phyloP scores from a whole-genome alignment of 2,113 vertebrate species.

The Brachyhypopomus gauderio region DNA sequence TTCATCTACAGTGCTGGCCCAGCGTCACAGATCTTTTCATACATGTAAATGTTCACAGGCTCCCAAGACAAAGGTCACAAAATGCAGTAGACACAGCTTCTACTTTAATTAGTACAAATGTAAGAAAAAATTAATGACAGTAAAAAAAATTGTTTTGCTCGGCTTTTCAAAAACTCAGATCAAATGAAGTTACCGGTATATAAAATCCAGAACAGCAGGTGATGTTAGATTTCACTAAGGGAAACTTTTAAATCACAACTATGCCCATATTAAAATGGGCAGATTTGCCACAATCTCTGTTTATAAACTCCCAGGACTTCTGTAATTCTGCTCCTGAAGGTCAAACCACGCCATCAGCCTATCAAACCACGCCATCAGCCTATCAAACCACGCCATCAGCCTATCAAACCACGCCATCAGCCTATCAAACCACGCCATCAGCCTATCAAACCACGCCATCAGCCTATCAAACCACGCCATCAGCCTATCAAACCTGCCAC shows the following conservation, averaged over 20 bases:
- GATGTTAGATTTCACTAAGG: too few species aligned
- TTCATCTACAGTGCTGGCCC: neutral
- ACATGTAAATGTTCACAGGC: conserved; percentile 19
- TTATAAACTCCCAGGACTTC: neutral
- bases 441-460: neutral
- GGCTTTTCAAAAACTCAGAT: too few species aligned
- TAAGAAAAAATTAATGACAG: neutral
- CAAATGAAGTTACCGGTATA: too few species aligned
- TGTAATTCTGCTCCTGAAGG: neutral
- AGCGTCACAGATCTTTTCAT: neutral
- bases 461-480: neutral
- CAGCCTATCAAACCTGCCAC: neutral
- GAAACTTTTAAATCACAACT: too few species aligned
- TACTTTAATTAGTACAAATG: neutral
- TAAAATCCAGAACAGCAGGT: neutral
- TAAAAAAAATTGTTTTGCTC: too few species aligned
- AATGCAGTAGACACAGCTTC: neutral
- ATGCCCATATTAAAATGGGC: too few species aligned
- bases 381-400: neutral
- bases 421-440: neutral
- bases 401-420: too few species aligned
- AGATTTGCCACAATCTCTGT: too few species aligned
- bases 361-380: neutral
- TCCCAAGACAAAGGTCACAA: conserved; percentile 6
- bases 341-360: neutral